Base-by-base conservation (phyloP, 2,888 invertebrate genomes). In the Bimastos eiseni region DNA sequence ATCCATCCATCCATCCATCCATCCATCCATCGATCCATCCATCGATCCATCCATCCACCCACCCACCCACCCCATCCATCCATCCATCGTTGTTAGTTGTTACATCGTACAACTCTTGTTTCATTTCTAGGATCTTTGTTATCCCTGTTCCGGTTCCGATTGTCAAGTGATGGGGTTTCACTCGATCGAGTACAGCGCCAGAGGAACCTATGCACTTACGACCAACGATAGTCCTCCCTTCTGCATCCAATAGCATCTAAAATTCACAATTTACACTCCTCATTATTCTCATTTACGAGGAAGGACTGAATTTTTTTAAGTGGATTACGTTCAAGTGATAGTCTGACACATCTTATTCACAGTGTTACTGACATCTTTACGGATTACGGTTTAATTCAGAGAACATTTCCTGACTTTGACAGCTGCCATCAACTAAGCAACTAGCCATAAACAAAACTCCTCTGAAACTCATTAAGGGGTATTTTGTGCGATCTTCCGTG, bases 91-190 rank as follows among this genome's bases (percentile, higher is more conserved):
- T n/a, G n/a, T n/a, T n/a, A n/a, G n/a, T n/a, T 19, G 17, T 55
- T 55, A 55, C 24, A 55, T n/a, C 30, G 11, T 49, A 24, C 24
- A 5, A 49, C 34, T 86, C 86, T 86, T 86, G 86, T 86, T 86
- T 30, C 34, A 24, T 86, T 21, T 86, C 34, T 86, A 86, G 86
- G 86, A 37, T 86, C 86, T 86, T 6, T 86, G 86, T 33, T 34
- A 36, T 30, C 86, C 86, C 0, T 86, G 86, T 86, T 86, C 86
- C 37, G 86, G 86, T 34, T 36, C 36, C 34, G 86, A 86, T 33
- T 86, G 86, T 86, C 86, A 86, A 37, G 19, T 36, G 21, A 36
- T 86, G 86, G 86, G 86, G 21, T 86, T 86, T 30, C 86, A 86
- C 37, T 86, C 86, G 86, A 86, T 86, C 34, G 86, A 86, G 86